Percentiles rank a stretch among this genome's conserved stretches.
These are phyloP conservation scores for Drosophila silvestris DNA, from an alignment of 2,888 invertebrate species.

Conservation along the genomic window DNA sequence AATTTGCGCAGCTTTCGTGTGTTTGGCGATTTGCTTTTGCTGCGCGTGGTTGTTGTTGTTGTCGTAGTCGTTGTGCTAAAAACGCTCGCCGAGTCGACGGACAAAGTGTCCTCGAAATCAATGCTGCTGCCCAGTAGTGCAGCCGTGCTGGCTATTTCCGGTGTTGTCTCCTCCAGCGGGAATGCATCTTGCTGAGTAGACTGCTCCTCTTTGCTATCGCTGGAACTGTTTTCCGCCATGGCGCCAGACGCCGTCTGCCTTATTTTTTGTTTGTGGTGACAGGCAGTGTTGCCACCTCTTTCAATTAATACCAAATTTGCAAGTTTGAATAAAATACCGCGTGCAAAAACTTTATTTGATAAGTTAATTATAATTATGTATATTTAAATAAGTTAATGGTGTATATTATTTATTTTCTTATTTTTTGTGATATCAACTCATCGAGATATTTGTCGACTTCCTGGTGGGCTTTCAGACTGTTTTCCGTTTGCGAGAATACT, in stretches of 20 bases:
- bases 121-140: conserved; percentile 2
- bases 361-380: neutral
- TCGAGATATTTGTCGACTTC: conserved; percentile 79
- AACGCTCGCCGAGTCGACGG: conserved; percentile 90
- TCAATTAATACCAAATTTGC: neutral
- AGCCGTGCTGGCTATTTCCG: neutral
- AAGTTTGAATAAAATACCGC: conserved; percentile 6
- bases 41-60: conserved; percentile 92
- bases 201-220: conserved; percentile 45
- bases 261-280: conserved; percentile 28
- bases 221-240: conserved; percentile 61
- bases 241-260: conserved; percentile 35
- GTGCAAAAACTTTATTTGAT: neutral
- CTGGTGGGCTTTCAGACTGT: conserved; percentile 80
- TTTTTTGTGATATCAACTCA: conserved; percentile 35
- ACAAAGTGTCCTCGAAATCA: conserved; percentile 60
- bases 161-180: conserved; percentile 21
- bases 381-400: neutral
- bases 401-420: neutral
- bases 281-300: conserved; percentile 16
- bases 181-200: conserved; percentile 19
- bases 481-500: conserved; percentile 72
- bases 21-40: conserved; percentile 94
- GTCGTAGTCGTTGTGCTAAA: conserved; percentile 92
- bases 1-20: conserved; percentile 87